Percentiles rank a stretch among this genome's conserved stretches.
Evolutionary conservation across 1,140 invertebrate genomes (phyloP).

Genomic region (Cotesia typhae): DNA sequence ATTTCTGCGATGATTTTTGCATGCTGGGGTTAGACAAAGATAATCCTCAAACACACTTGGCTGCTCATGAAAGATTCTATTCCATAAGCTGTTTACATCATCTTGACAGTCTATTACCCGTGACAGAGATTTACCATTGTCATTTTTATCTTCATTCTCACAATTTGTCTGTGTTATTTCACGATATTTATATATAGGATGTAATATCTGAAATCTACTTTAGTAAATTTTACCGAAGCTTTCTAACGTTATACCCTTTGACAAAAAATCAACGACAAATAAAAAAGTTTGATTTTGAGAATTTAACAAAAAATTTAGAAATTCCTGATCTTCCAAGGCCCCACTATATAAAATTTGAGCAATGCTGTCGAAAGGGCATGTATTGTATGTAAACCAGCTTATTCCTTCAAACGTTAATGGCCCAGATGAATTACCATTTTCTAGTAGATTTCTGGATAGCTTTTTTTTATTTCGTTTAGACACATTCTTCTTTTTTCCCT

Average conservation of each 20-base stretch:
- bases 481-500: constrained; percentile 1
- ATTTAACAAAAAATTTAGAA: background rate
- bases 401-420: background rate
- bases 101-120: background rate
- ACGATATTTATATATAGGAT: background rate
- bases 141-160: background rate
- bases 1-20: background rate
- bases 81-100: constrained; percentile 1
- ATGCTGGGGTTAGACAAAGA: background rate
- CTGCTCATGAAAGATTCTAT: background rate
- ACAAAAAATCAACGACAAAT: background rate
- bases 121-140: background rate
- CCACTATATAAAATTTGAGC: background rate
- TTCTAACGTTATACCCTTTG: background rate
- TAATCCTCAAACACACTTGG: background rate
- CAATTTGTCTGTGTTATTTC: background rate
- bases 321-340: background rate
- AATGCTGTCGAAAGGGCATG: background rate
- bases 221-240: background rate
- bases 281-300: background rate
- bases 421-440: background rate
- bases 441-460: background rate
- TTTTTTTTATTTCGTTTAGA: background rate
- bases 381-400: background rate
- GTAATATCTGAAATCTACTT: background rate